phyloP scores from a whole-genome alignment of 2,888 invertebrate species.

The Cephus rjabovi region DNA sequence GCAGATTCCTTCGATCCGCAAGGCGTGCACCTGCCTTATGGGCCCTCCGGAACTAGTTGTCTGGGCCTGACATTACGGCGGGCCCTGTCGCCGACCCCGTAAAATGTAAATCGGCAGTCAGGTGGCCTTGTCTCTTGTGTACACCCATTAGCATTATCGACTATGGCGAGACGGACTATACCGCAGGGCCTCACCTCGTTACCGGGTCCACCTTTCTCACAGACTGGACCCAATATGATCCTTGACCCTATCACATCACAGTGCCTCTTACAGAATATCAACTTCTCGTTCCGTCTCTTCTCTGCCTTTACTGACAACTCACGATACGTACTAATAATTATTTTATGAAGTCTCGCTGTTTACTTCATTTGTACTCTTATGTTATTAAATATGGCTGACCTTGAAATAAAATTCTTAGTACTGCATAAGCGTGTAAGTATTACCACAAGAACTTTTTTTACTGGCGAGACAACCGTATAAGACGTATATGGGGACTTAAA shows the following conservation, averaged over 20 bases:
- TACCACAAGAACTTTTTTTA: not conserved
- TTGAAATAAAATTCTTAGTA: not conserved
- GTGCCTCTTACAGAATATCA: not conserved
- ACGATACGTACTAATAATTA: not conserved
- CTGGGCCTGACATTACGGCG: slow-evolving; percentile 13
- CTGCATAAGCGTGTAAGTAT: not conserved
- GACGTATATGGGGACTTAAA: not conserved
- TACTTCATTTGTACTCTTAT: not conserved
- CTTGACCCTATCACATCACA: not conserved
- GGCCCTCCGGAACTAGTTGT: slow-evolving; percentile 21
- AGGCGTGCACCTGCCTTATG: slow-evolving; percentile 26
- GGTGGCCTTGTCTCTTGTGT: slow-evolving; percentile 9
- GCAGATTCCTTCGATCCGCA: slow-evolving; percentile 12
- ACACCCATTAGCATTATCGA: slow-evolving; percentile 6
- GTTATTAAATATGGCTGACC: not conserved
- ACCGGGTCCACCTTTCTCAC: not conserved
- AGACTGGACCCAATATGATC: not conserved
- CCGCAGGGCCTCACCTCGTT: slow-evolving; percentile 12
- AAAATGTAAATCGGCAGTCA: slow-evolving; percentile 17
- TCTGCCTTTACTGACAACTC: not conserved
- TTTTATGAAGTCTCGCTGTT: not conserved
- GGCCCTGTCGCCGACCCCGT: slow-evolving; percentile 14
- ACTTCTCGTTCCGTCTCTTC: not conserved
- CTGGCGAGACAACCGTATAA: not conserved
- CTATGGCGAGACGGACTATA: slow-evolving; percentile 2